These are phyloP conservation scores for Bungarus multicinctus DNA, from an alignment of 2,113 vertebrate genomes.

Conservation along the genomic window DNA sequence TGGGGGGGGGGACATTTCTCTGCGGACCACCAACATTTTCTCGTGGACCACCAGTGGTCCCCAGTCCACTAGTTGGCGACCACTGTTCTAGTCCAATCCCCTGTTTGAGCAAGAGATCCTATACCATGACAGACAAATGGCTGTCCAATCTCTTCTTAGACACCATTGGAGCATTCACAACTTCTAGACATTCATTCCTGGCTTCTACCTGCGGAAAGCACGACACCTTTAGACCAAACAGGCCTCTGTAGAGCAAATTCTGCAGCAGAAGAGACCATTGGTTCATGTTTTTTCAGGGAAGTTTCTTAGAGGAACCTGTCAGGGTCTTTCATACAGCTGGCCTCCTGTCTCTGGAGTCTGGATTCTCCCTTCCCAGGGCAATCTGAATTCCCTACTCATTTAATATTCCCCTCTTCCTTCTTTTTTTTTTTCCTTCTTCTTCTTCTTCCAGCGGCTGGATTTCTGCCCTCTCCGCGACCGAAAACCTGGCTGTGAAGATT, in stretches of 20 bases:
- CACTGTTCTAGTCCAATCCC: too few species aligned
- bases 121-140: too few species aligned
- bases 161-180: too few species aligned
- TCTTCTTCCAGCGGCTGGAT: constrained; percentile 87
- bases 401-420: neutral
- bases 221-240: neutral
- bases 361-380: neutral
- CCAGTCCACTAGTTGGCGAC: too few species aligned
- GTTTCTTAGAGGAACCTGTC: neutral
- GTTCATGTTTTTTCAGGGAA: neutral
- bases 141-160: too few species aligned
- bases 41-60: too few species aligned
- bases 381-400: neutral
- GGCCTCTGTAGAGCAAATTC: neutral
- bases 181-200: neutral
- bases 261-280: neutral
- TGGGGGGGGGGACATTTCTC: too few species aligned
- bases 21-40: too few species aligned
- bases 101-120: too few species aligned
- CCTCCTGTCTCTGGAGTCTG: neutral
- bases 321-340: neutral
- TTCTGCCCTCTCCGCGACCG: constrained; percentile 64
- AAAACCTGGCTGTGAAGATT: constrained; percentile 69
- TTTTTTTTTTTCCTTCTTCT: accelerated
- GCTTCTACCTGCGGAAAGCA: neutral